Evolutionary conservation across 2,797 vertebrate genomes (phyloP), one percentile per base, ranked within the genome.

Genomic region (Chloroceryle inda): DNA sequence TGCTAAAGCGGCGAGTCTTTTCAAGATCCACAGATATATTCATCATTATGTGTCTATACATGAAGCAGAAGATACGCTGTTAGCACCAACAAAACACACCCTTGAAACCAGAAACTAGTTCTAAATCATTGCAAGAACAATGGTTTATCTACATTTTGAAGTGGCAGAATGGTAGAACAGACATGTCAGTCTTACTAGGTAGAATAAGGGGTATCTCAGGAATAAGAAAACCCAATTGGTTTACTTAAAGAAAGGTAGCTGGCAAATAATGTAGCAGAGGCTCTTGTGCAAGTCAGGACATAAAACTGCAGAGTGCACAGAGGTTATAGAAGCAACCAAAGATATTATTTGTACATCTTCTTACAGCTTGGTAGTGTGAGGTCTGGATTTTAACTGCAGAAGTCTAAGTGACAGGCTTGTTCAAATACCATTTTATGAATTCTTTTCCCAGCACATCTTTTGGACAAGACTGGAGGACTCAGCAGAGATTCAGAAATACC

Each of bases 351-450:
- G 10, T 24, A 27, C 22, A 37, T 37, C 23, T 6, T 18, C 9
- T 47, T 11, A 38, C 14, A 78, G 61, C 23, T 45, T 3, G 6
- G n/a, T 15, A 55, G 29, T 19, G 15, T 1, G 2, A 74, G 23
- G 20, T 78, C 56, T 71, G 38, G 29, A 74, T 66, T 38, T 29
- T 29, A 80, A 61, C 33, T 11, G 4, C 19, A 81, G 22, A 66
- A 21, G 35, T 58, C 44, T 29, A 72, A 50, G 24, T 40, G 42
- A 53, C 69, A 58, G 24, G 53, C 47, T 71, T 38, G 22, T 24
- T 81, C 35, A 53, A 15, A 45, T 1, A 49, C 0, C 0, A 15
- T 67, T 87, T 69, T 17, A 81, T 0, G 0, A 69, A 71, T 81
- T 89, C n/a, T 71, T 74, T 75, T 45, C 38, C 38, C 38, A 53